Percentiles rank a stretch among this genome's conserved stretches.
Conservation (phyloP, 1,140 invertebrate species). For the Drosophila orena region DNA sequence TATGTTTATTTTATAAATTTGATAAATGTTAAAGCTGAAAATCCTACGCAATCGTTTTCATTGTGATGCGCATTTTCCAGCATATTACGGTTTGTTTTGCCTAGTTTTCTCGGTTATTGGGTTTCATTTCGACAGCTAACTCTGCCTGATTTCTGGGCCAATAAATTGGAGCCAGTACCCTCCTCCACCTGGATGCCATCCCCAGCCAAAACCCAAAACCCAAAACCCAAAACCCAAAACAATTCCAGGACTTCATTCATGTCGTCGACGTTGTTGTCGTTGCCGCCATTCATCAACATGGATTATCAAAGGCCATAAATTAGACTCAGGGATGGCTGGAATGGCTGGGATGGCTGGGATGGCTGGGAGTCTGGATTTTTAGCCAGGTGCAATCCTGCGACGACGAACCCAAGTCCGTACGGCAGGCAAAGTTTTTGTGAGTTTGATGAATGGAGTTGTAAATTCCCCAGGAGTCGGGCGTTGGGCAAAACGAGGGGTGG, state of each 20-base stretch:
- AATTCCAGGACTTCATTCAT: slow-evolving; percentile 54
- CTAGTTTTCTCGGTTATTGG: slow-evolving; percentile 16
- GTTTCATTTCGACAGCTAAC: slow-evolving; percentile 35
- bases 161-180: slow-evolving; percentile 24
- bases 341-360: no score
- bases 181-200: neutral
- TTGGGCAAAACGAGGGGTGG: slow-evolving; percentile 15
- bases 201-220: slow-evolving; percentile 14
- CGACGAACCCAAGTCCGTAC: slow-evolving; percentile 9
- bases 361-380: slow-evolving; percentile 31
- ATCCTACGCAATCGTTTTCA: no score
- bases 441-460: slow-evolving; percentile 74
- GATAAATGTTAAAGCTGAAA: neutral
- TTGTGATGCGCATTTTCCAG: neutral
- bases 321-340: slow-evolving; percentile 51
- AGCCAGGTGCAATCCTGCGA: slow-evolving; percentile 19
- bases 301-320: slow-evolving; percentile 79
- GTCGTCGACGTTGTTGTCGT: slow-evolving; percentile 26
- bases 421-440: slow-evolving; percentile 46
- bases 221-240: slow-evolving; percentile 17
- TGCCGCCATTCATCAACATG: slow-evolving; percentile 72
- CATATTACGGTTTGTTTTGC: slow-evolving; percentile 3
- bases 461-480: slow-evolving; percentile 39
- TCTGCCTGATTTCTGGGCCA: slow-evolving; percentile 43
- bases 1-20: no score